Base-by-base conservation (phyloP, 2,797 vertebrate genomes). In the Notamacropus eugenii region DNA sequence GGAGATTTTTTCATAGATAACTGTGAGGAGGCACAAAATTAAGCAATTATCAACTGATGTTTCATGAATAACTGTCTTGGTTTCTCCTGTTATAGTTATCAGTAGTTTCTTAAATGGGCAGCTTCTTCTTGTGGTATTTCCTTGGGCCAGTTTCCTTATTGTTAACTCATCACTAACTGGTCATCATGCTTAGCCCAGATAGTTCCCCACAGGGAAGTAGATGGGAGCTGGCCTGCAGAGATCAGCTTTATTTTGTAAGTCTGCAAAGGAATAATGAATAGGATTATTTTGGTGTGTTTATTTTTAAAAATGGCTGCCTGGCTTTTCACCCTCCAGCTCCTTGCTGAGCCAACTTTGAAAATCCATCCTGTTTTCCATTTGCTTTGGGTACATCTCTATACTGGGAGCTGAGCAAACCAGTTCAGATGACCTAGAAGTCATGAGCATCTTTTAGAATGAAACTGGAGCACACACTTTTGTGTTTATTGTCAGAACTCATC, bases 11-110 rank as follows among this genome's bases (percentile, higher is more conserved):
- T 90, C 40, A 29, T 2, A 93, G n/a, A 92, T 87, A 97, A 92
- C 90, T 95, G 62, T 82, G n/a, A 8, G n/a, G 19, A 82, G 93
- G 14, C 52, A 52, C 57, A 93, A 93, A 92, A 54, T 3, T 50
- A 34, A 93, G n/a, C 92, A 46, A 50, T 94, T 97, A 96, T 92
- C 90, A 95, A 50, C 40, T 93, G 50, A 14, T 92, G 16, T 94
- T 97, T 96, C 90, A 91, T 90, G 92, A 94, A 93, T 94, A 94
- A 94, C n/a, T 92, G 11, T 67, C 94, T 74, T 91, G 91, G 11
- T 27, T 90, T 55, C 92, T 57, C 31, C 95, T 92, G 22, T 91
- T 62, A 28, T 16, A 92, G 91, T 95, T 97, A 94, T 92, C 87
- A 54, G 1, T 93, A 92, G 54, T 54, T 95, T 50, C n/a, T 82